phyloP scores from a whole-genome alignment of 2,113 vertebrate genomes.

The Emydura subglobosa region DNA sequence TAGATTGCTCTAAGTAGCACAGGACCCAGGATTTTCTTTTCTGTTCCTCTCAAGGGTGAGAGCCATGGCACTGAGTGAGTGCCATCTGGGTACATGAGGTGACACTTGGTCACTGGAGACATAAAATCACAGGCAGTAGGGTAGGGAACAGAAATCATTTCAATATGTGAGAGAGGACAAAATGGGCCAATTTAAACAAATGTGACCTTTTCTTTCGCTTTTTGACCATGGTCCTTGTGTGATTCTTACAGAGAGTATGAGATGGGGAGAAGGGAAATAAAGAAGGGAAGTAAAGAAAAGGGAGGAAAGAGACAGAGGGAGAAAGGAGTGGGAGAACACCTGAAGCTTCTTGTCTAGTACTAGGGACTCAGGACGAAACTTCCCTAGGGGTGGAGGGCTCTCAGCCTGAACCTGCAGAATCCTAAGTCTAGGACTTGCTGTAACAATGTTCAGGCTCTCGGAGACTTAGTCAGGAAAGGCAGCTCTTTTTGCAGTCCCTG shows the following conservation, averaged over 20 bases:
- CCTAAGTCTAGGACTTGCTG: neutral
- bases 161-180: neutral
- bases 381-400: neutral
- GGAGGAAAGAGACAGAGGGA: neutral
- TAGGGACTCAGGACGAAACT: neutral
- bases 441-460: neutral
- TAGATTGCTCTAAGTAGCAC: neutral
- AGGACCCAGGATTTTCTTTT: rapidly evolving
- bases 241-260: neutral
- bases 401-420: rapidly evolving
- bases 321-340: neutral
- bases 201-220: neutral
- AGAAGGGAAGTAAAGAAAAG: neutral
- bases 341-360: neutral
- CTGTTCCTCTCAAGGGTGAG: rapidly evolving
- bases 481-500: conserved; percentile 25
- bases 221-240: rapidly evolving
- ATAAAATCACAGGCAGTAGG: rapidly evolving
- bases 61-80: rapidly evolving
- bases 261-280: neutral
- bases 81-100: neutral
- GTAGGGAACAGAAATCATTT: neutral
- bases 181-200: neutral
- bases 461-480: neutral
- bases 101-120: neutral